phyloP scores from a whole-genome alignment of 2,888 invertebrate genomes.

The Rhamnusium bicolor region DNA sequence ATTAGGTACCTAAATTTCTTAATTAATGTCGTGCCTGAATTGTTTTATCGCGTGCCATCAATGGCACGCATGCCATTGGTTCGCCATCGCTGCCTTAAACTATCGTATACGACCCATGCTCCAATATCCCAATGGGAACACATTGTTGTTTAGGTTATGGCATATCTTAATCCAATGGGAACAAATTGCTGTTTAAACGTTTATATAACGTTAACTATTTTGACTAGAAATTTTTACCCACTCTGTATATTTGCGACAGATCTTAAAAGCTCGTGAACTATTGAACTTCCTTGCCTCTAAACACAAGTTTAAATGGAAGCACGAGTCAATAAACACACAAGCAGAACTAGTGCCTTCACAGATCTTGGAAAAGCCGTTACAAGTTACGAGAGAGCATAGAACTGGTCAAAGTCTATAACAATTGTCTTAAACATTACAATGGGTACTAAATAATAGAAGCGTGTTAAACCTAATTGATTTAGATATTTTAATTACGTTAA shows the following conservation, averaged over 20 bases:
- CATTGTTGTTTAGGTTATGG: too few species aligned
- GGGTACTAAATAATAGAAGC: background rate
- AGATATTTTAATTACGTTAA: background rate
- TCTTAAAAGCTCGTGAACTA: background rate
- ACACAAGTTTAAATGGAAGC: background rate
- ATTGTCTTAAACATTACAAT: background rate
- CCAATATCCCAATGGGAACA: too few species aligned
- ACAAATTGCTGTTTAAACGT: too few species aligned
- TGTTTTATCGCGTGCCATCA: too few species aligned
- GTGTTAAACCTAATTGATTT: background rate
- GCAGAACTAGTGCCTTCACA: background rate
- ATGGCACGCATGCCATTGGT: too few species aligned
- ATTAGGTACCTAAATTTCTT: too few species aligned
- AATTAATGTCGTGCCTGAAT: too few species aligned
- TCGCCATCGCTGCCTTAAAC: too few species aligned
- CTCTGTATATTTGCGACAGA: background rate
- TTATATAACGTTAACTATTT: too few species aligned
- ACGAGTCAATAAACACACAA: background rate
- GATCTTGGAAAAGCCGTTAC: background rate
- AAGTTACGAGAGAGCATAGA: background rate
- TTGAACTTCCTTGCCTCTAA: background rate
- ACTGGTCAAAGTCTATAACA: background rate
- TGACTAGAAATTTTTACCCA: too few species aligned
- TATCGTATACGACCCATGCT: too few species aligned
- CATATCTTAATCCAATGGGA: too few species aligned